Evolutionary conservation across 1,140 invertebrate species (phyloP).

Genomic region (Cotesia glomerata): DNA sequence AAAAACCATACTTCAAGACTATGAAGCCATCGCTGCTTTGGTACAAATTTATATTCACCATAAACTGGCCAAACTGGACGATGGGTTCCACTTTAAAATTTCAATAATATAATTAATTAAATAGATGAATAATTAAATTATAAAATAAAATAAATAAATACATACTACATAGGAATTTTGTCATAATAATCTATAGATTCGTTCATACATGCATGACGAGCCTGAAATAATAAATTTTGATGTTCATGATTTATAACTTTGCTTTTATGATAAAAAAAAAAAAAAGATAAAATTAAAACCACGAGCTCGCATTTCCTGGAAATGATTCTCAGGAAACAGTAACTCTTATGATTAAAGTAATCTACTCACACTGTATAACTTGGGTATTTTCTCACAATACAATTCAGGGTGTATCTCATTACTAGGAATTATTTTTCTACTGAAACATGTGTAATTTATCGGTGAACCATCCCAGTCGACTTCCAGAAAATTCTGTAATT

Average conservation of each 20-base stretch:
- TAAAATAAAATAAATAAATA: constrained; percentile 21
- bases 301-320: background rate
- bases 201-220: constrained; percentile 75
- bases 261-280: too few relatives aligned
- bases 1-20: constrained; percentile 72
- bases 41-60: constrained; percentile 83
- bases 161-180: constrained; percentile 65
- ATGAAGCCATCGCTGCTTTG: constrained; percentile 84
- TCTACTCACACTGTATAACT: constrained; percentile 66
- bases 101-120: constrained; percentile 15
- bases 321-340: too few relatives aligned
- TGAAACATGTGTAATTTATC: constrained; percentile 71
- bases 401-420: constrained; percentile 61
- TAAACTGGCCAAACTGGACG: constrained; percentile 82
- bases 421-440: constrained; percentile 61
- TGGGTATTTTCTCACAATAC: constrained; percentile 68
- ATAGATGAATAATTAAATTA: background rate
- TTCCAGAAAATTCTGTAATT: constrained; percentile 70
- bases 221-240: constrained; percentile 59
- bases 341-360: too few relatives aligned
- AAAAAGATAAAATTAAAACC: constrained; percentile 11
- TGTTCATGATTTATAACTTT: background rate
- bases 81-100: constrained; percentile 75
- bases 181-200: constrained; percentile 71
- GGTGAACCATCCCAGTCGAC: constrained; percentile 76